Evolutionary conservation across 2,113 vertebrate genomes (phyloP), one percentile per base, ranked within the genome.

Genomic region (Alouatta palliata): DNA sequence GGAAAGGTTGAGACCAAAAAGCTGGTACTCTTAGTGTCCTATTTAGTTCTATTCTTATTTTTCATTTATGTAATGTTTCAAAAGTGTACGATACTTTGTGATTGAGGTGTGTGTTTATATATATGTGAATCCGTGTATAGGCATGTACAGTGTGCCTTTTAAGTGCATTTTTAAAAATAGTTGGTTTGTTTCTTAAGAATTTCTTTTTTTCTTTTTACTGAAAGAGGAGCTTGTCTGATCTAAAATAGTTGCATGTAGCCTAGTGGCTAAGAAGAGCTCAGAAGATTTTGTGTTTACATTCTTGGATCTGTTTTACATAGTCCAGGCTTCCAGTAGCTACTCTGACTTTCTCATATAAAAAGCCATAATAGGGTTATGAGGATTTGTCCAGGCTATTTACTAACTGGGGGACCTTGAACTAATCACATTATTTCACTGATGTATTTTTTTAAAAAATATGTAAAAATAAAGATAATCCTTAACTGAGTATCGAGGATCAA

Each of bases 201-300:
- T 80, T 5, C n/a, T 66, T 40, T 37, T 47, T 87, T n/a, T 61
- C 58, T 73, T 64, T 73, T 77, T 64, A 66, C 25, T 37, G 35
- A 75, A 66, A 76, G 16, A 80, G 21, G 30, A 84, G 8, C 25
- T 88, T 93, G 40, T 91, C 14, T 91, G 43, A 80, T 43, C 4
- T 91, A 94, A 94, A 58, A 70, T 86, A 91, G 61, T 89, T 93
- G 40, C 8, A 19, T 73, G 1, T 77, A 71, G 61, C 47, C 37
- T 88, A 79, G 77, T 92, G 64, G 16, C 47, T 80, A 61, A 83
- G 82, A 58, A 68, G 35, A 70, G n/a, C 52, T 89, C 20, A 80
- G 95, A 79, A 89, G 58, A 75, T 79, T 91, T 73, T 90, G 82
- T n/a, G 32, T 86, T 88, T 91, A 49, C 40, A 10, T 93, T 93